Conservation (phyloP, 2,888 invertebrate genomes). For the Mesoligia furuncula region DNA sequence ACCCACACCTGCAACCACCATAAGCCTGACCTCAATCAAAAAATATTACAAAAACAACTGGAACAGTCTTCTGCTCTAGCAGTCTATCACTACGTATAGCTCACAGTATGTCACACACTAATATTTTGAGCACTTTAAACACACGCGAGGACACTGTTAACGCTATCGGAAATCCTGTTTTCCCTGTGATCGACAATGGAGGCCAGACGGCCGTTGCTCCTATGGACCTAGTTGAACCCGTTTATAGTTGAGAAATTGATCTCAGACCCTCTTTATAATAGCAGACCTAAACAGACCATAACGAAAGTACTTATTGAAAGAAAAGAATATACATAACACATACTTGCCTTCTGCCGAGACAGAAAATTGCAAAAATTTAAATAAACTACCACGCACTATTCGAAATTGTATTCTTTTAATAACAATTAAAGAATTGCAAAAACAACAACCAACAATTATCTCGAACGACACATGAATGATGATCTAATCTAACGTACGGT, state of each 20-base stretch:
- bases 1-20: background rate
- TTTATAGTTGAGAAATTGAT: background rate
- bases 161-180: background rate
- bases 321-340: background rate
- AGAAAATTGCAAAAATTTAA: background rate
- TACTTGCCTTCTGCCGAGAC: background rate
- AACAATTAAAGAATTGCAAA: background rate
- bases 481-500: conserved; percentile 32
- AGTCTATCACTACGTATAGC: background rate
- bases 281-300: background rate
- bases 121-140: background rate
- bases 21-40: background rate
- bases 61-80: background rate
- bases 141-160: conserved; percentile 7
- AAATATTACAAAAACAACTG: background rate
- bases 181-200: background rate
- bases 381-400: background rate
- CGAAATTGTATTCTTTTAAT: background rate
- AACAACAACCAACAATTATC: conserved; percentile 36
- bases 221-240: background rate
- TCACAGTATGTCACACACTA: background rate
- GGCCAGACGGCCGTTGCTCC: conserved; percentile 14
- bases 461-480: conserved; percentile 27
- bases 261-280: background rate
- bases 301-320: background rate